Conservation (phyloP, 2,797 vertebrate species). For the Hafferia zeledoni region DNA sequence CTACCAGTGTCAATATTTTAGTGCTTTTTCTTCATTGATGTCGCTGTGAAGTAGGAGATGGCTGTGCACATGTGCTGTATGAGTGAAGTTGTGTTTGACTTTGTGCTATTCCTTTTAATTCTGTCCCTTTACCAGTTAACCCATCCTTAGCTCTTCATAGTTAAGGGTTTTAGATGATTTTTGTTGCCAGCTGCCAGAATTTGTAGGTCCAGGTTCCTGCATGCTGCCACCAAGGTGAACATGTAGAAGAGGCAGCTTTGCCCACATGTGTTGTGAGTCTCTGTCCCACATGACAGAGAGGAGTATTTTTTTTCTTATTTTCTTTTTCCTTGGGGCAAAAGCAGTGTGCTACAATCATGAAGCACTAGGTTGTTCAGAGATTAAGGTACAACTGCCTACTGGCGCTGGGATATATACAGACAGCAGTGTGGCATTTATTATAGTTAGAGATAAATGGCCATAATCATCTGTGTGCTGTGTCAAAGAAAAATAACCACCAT, state of each 20-base stretch:
- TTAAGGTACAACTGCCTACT: not conserved
- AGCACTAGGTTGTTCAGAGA: not conserved
- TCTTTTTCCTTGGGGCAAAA: not conserved
- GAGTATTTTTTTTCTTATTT: not conserved
- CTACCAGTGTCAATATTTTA: not conserved
- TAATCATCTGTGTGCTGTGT: not conserved
- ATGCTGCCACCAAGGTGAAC: not conserved
- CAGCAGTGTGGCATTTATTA: not conserved
- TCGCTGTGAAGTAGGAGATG: not conserved
- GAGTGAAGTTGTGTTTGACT: not conserved
- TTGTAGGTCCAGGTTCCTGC: not conserved
- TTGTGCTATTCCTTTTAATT: not conserved
- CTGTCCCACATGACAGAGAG: not conserved
- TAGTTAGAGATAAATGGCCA: not conserved
- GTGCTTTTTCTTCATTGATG: not conserved
- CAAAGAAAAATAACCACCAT: not conserved
- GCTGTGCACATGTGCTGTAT: fast-evolving
- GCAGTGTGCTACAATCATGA: not conserved
- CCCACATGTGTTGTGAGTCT: fast-evolving
- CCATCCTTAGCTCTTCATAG: not conserved
- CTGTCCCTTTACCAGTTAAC: not conserved
- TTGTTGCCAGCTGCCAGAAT: not conserved
- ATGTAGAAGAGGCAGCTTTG: not conserved
- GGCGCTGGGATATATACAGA: not conserved
- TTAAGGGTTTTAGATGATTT: fast-evolving